A percentile compares a stretch with the other conserved stretches of the same genome.
Evolutionary conservation across 2,113 vertebrate species (phyloP).

Genomic region (Callopanchax toddi): DNA sequence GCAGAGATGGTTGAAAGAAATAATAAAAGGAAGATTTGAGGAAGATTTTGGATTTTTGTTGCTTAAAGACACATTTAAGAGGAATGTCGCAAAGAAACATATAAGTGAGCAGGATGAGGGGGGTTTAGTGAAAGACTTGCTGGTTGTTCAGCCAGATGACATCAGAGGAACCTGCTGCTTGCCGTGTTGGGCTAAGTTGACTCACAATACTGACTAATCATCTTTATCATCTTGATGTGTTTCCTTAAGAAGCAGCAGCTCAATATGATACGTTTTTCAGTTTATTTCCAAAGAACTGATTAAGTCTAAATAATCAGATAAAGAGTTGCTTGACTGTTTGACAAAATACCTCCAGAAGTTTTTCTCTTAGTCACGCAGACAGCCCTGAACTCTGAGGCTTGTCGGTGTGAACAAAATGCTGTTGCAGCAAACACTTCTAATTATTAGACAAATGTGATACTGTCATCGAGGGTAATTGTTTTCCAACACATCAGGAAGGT

Average conservation of each 20-base stretch:
- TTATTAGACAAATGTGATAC: constrained; percentile 84
- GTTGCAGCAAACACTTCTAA: constrained; percentile 72
- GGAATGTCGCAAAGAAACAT: constrained; percentile 11
- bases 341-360: constrained; percentile 10
- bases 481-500: constrained; percentile 77
- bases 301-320: constrained; percentile 18
- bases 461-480: constrained; percentile 84
- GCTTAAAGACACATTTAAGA: constrained; percentile 28
- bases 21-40: constrained; percentile 33
- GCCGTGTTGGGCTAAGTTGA: constrained; percentile 54
- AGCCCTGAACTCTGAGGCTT: constrained; percentile 54
- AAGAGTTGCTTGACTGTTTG: constrained; percentile 3
- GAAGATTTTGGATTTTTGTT: constrained; percentile 24
- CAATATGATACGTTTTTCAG: too few species aligned
- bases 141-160: constrained; percentile 59
- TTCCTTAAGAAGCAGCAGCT: background rate
- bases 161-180: constrained; percentile 62
- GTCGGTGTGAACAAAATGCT: constrained; percentile 71
- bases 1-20: constrained; percentile 36
- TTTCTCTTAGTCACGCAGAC: constrained; percentile 45
- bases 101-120: constrained; percentile 18
- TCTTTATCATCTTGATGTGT: constrained; percentile 18
- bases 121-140: constrained; percentile 35
- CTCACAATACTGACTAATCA: constrained; percentile 41
- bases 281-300: background rate